Percentiles rank a stretch among this genome's conserved stretches.
Conservation (phyloP, 2,113 vertebrate species). For the Numida meleagris region DNA sequence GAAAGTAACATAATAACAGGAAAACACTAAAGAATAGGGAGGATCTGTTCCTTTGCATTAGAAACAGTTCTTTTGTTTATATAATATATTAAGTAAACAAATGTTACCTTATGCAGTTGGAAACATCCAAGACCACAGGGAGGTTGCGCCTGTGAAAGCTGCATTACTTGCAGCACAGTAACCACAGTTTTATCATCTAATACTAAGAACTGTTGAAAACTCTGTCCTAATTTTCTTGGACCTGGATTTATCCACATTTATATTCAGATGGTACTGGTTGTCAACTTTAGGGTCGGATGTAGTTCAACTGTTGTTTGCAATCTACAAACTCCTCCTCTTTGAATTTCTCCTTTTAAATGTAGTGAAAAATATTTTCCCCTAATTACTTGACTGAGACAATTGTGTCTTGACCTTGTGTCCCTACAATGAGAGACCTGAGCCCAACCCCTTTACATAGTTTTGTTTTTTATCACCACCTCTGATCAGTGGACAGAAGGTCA, state of each 20-base stretch:
- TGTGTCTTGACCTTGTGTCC: not conserved
- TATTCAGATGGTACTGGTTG: not conserved
- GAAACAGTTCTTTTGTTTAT: not conserved
- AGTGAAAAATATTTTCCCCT: not conserved
- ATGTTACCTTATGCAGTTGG: not conserved
- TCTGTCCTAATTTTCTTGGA: not conserved
- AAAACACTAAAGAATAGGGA: not conserved
- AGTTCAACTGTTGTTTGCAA: not conserved
- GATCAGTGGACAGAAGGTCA: not conserved
- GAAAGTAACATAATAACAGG: not conserved
- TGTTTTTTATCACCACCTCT: not conserved
- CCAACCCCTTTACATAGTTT: not conserved
- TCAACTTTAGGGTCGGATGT: fast-evolving
- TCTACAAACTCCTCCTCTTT: not conserved
- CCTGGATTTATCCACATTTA: not conserved
- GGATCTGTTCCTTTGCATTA: not conserved
- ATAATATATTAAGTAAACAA: not conserved
- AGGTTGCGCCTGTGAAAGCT: not conserved
- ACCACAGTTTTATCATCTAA: not conserved
- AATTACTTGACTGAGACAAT: not conserved
- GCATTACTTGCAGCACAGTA: not conserved
- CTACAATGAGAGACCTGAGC: not conserved
- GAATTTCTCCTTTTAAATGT: not conserved
- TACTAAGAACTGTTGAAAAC: not conserved
- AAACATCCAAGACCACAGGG: not conserved